These are phyloP conservation scores for Epinephelus moara DNA, from an alignment of 2,113 vertebrate genomes.

Conservation along the genomic window DNA sequence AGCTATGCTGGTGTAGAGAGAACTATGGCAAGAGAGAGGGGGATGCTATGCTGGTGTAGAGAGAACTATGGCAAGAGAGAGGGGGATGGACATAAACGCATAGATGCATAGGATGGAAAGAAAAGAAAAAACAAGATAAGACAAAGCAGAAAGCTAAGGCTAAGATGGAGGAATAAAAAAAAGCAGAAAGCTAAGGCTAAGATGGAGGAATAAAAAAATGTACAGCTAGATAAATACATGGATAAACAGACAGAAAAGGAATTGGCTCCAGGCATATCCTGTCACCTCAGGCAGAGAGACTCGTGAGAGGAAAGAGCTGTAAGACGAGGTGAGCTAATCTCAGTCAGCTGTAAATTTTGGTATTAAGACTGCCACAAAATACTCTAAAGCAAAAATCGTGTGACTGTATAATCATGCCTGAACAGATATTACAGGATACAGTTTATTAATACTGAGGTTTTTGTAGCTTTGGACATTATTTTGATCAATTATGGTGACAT, in stretches of 20 bases:
- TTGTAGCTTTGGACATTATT: background rate
- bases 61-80: conserved; percentile 11
- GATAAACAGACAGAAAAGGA: conserved; percentile 8
- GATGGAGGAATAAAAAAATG: conserved; percentile 1
- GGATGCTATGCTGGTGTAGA: conserved; percentile 14
- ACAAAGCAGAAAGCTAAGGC: background rate
- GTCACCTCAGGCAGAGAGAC: conserved; percentile 43
- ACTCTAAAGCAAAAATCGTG: background rate
- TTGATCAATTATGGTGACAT: background rate
- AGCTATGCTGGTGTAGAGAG: conserved; percentile 16
- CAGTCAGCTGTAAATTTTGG: conserved; percentile 18
- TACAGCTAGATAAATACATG: conserved; percentile 17
- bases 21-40: conserved; percentile 10
- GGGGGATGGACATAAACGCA: background rate
- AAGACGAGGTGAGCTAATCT: conserved; percentile 34
- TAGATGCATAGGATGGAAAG: background rate
- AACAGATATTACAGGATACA: background rate
- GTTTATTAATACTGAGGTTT: background rate
- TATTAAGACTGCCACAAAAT: conserved; percentile 11
- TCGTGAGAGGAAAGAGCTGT: conserved; percentile 25
- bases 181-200: background rate
- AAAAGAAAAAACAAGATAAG: background rate
- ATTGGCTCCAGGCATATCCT: conserved; percentile 28
- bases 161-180: conserved; percentile 6
- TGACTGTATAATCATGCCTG: background rate